Percentiles rank a stretch among this genome's conserved stretches.
phyloP scores from a whole-genome alignment of 2,888 invertebrate species.

The Ormyrus labotus region DNA sequence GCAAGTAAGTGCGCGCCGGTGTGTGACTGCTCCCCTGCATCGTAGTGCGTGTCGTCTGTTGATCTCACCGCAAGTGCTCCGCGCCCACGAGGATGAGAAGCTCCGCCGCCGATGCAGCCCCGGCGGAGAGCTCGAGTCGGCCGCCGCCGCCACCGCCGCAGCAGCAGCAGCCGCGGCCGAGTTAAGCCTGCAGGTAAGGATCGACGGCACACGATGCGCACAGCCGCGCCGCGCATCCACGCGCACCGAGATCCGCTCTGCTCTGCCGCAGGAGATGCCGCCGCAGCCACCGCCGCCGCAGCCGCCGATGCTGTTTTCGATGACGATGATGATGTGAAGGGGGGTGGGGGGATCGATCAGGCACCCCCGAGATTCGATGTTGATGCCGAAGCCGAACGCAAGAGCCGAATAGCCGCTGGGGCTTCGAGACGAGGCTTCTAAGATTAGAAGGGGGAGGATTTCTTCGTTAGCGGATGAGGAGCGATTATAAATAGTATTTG shows the following conservation, averaged over 20 bases:
- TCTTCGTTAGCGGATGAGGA: no score
- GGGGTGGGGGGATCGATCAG: no score
- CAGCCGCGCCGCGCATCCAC: neutral
- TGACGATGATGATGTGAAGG: no score
- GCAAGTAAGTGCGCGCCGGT: neutral
- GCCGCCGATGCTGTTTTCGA: neutral
- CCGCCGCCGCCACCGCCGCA: neutral
- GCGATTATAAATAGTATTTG: no score
- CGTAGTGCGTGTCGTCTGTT: neutral
- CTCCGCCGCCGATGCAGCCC: neutral
- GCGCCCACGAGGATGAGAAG: neutral
- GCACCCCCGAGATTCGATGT: neutral
- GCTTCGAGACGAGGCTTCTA: no score
- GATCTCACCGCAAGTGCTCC: no score
- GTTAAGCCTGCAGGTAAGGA: constrained; percentile 6
- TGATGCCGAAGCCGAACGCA: neutral
- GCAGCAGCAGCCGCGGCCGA: neutral
- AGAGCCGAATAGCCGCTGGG: no score
- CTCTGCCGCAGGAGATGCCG: neutral
- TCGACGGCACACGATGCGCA: neutral
- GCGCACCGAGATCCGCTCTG: neutral
- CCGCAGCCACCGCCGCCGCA: neutral
- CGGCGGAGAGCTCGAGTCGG: neutral
- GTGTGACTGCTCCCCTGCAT: neutral
- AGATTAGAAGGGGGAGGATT: no score